phyloP scores from a whole-genome alignment of 1,140 invertebrate species.

The Aphidius ervi region DNA sequence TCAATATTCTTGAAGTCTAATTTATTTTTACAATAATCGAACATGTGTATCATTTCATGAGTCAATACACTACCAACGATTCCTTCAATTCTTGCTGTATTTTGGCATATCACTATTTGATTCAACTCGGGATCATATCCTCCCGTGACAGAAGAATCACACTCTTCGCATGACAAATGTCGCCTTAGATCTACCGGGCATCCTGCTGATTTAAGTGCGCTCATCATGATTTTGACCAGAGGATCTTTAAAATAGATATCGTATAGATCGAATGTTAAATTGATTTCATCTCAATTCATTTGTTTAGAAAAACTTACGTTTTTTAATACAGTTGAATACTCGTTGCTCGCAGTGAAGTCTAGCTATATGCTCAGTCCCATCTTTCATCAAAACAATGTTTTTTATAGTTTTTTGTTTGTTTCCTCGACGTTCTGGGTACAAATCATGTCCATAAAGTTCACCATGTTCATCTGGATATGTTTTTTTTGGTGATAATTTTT shows the following conservation, averaged over 20 bases:
- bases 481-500: constrained; percentile 7
- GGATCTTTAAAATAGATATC: constrained; percentile 56
- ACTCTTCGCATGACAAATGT: constrained; percentile 90
- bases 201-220: constrained; percentile 77
- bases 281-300: constrained; percentile 4
- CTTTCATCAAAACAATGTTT: constrained; percentile 57
- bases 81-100: constrained; percentile 63
- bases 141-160: constrained; percentile 75
- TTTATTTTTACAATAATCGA: constrained; percentile 87
- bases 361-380: constrained; percentile 65
- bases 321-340: constrained; percentile 70
- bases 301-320: constrained; percentile 57
- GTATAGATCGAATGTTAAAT: neutral
- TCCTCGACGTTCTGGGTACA: constrained; percentile 79
- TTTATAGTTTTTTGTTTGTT: constrained; percentile 55
- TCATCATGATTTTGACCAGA: constrained; percentile 80
- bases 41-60: constrained; percentile 97
- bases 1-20: constrained; percentile 86
- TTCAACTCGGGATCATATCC: constrained; percentile 88
- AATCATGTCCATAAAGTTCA: constrained; percentile 64
- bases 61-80: constrained; percentile 74
- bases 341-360: constrained; percentile 78
- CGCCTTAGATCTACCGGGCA: constrained; percentile 78
- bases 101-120: constrained; percentile 91
- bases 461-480: constrained; percentile 19